Conservation (phyloP, 2,797 vertebrate genomes). For the Jordanella pulchra region DNA sequence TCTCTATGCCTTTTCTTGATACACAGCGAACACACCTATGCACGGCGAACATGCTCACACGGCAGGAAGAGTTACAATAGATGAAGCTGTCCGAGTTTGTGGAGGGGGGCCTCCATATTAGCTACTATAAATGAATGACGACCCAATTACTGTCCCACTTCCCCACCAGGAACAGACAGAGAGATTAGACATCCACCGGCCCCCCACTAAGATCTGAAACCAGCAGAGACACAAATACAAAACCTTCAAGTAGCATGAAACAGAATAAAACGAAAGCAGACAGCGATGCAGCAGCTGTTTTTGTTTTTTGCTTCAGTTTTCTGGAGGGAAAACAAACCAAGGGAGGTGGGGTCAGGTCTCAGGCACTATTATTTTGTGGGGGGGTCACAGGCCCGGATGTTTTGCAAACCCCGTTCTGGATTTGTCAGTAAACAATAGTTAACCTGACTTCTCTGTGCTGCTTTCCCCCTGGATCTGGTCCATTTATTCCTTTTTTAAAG, state of each 20-base stretch:
- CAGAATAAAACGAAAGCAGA: constrained; percentile 30
- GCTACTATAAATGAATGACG: constrained; percentile 75
- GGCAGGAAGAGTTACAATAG: constrained; percentile 50
- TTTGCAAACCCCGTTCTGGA: no score
- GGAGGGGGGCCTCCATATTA: constrained; percentile 45
- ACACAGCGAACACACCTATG: background rate
- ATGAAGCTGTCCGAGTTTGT: constrained; percentile 55
- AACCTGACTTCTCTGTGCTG: no score
- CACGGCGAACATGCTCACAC: constrained; percentile 3
- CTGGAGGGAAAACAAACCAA: background rate
- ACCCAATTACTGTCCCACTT: constrained; percentile 80
- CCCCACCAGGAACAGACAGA: constrained; percentile 62
- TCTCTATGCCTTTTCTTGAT: constrained; percentile 31
- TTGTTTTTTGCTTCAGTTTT: constrained; percentile 3
- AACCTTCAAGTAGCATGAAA: background rate
- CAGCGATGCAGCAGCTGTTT: background rate
- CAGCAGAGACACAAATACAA: constrained; percentile 29
- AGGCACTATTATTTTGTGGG: no score
- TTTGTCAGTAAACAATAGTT: no score
- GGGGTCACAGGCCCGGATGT: no score
- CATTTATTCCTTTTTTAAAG: background rate
- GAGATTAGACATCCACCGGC: constrained; percentile 53
- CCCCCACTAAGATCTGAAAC: constrained; percentile 38
- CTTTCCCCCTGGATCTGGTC: background rate
- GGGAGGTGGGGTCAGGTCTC: no score